Conservation (phyloP, 1,140 invertebrate genomes). For the Lordiphosa mommai region DNA sequence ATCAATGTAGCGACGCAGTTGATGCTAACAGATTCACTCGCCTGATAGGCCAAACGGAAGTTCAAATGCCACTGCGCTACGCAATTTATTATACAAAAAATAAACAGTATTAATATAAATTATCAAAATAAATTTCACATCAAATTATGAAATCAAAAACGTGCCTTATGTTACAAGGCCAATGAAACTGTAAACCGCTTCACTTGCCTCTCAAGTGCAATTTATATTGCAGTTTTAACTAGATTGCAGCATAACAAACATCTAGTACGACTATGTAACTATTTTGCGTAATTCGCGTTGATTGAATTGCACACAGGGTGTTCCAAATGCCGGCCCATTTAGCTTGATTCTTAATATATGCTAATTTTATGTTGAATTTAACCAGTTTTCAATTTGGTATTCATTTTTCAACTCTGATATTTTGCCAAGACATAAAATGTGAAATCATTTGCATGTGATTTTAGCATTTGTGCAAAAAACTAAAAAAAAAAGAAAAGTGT, state of each 20-base stretch:
- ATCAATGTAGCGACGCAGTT: not conserved
- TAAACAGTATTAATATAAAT: not conserved
- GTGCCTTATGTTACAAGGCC: constrained; percentile 23
- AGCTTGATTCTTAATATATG: constrained; percentile 23
- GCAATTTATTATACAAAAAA: constrained; percentile 25
- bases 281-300: constrained; percentile 42
- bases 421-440: constrained; percentile 42
- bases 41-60: constrained; percentile 26
- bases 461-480: constrained; percentile 1
- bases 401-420: constrained; percentile 63
- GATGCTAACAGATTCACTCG: not conserved
- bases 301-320: constrained; percentile 30
- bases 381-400: not conserved
- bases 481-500: not conserved
- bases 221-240: constrained; percentile 27
- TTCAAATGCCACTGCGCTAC: constrained; percentile 40
- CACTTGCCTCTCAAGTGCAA: constrained; percentile 37
- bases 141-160: constrained; percentile 7
- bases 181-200: not conserved
- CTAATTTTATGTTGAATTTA: constrained; percentile 30
- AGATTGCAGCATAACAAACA: constrained; percentile 31
- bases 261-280: no score
- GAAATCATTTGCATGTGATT: constrained; percentile 11
- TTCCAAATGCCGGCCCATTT: constrained; percentile 9
- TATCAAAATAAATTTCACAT: constrained; percentile 10